A percentile compares a stretch with the other conserved stretches of the same genome.
Evolutionary conservation across 2,113 vertebrate species (phyloP).

Genomic region (Malurus elegans): DNA sequence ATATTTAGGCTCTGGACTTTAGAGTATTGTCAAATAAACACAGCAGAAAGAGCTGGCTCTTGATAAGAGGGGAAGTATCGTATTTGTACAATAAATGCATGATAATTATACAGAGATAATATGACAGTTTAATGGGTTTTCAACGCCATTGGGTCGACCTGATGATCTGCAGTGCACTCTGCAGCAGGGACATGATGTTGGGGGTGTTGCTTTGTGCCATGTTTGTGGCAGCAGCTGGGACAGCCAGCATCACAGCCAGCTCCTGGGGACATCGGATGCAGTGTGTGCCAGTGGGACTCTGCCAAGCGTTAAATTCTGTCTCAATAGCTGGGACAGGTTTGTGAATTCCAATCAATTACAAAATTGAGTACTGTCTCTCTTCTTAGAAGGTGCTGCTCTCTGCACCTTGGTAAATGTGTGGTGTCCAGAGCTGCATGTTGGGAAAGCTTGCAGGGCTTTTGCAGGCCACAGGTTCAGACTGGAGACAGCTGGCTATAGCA

Average conservation of each 20-base stretch:
- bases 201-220: background rate
- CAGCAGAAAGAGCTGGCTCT: background rate
- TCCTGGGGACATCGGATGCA: accelerated
- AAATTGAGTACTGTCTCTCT: background rate
- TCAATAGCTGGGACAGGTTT: background rate
- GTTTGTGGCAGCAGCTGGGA: background rate
- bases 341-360: background rate
- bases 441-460: background rate
- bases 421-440: background rate
- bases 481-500: conserved; percentile 30
- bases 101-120: background rate
- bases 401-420: background rate
- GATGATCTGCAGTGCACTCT: background rate
- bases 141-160: background rate
- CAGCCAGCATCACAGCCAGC: background rate
- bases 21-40: background rate
- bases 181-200: background rate
- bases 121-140: background rate
- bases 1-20: background rate
- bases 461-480: conserved; percentile 1
- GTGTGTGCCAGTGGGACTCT: accelerated
- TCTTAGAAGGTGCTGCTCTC: background rate
- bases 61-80: background rate
- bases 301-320: background rate
- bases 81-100: background rate